These are phyloP conservation scores for Astyanax mexicanus DNA, from an alignment of 2,797 vertebrate genomes.

Conservation along the genomic window DNA sequence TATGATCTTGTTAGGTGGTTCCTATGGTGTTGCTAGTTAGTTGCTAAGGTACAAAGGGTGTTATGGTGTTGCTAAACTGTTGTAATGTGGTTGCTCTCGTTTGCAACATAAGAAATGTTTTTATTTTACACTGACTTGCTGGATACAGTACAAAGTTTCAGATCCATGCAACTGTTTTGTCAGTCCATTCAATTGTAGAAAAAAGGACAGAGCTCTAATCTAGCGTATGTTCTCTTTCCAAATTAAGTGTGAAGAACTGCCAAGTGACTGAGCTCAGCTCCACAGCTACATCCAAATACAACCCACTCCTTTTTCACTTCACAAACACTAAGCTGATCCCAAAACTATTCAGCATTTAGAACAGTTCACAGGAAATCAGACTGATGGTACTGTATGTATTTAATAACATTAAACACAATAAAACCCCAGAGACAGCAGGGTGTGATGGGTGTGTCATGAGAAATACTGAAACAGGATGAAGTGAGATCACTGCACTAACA, in stretches of 20 bases:
- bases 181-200: neutral
- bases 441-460: neutral
- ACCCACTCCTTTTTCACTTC: neutral
- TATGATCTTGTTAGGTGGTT: no score
- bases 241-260: neutral
- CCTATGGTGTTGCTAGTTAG: no score
- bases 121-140: no score
- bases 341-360: neutral
- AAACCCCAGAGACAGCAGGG: neutral
- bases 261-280: neutral
- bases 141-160: neutral
- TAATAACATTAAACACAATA: neutral
- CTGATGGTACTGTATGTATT: no score
- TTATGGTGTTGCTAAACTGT: no score
- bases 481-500: neutral
- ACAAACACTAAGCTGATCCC: neutral
- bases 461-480: neutral
- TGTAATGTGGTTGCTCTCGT: no score
- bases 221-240: neutral
- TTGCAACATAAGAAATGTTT: no score
- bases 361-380: neutral
- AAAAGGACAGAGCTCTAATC: neutral
- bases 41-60: no score
- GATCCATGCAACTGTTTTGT: no score
- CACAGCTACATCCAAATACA: neutral